Evolutionary conservation across 2,797 vertebrate genomes (phyloP).

Genomic region (Sebastes diaconus): DNA sequence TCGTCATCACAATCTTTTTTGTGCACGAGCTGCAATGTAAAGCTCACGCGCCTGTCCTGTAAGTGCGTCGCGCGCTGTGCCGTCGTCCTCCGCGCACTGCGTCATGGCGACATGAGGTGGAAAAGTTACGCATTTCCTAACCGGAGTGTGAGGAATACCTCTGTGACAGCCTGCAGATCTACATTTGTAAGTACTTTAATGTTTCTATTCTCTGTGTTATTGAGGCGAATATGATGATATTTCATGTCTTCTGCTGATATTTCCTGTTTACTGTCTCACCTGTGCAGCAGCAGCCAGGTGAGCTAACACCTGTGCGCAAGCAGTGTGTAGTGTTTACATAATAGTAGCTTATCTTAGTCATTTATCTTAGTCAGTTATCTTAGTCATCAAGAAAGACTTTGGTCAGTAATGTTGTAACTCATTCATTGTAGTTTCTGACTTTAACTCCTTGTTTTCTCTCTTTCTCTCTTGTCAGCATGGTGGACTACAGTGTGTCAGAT

Average conservation of each 20-base stretch:
- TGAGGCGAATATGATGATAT: neutral
- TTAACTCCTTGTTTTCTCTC: neutral
- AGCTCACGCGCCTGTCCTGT: neutral
- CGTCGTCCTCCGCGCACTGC: slow-evolving; percentile 22
- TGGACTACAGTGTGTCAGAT: slow-evolving; percentile 55
- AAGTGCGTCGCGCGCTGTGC: neutral
- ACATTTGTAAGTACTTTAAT: slow-evolving; percentile 28
- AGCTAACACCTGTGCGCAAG: slow-evolving; percentile 57
- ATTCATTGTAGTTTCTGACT: neutral
- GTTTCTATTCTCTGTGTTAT: neutral
- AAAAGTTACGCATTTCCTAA: slow-evolving; percentile 49
- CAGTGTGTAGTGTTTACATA: neutral
- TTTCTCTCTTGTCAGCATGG: slow-evolving; percentile 54
- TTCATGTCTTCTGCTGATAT: neutral
- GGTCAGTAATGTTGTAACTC: neutral
- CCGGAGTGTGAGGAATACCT: slow-evolving; percentile 1
- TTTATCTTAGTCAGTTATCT: neutral
- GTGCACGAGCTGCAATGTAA: neutral
- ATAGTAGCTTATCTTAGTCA: neutral
- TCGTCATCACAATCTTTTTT: neutral
- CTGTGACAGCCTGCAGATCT: neutral
- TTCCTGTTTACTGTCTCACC: slow-evolving; percentile 46
- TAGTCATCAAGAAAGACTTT: neutral
- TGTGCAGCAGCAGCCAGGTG: slow-evolving; percentile 55
- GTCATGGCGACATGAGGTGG: slow-evolving; percentile 49